These are phyloP conservation scores for Strix aluco DNA, from an alignment of 2,113 vertebrate genomes.

Conservation along the genomic window DNA sequence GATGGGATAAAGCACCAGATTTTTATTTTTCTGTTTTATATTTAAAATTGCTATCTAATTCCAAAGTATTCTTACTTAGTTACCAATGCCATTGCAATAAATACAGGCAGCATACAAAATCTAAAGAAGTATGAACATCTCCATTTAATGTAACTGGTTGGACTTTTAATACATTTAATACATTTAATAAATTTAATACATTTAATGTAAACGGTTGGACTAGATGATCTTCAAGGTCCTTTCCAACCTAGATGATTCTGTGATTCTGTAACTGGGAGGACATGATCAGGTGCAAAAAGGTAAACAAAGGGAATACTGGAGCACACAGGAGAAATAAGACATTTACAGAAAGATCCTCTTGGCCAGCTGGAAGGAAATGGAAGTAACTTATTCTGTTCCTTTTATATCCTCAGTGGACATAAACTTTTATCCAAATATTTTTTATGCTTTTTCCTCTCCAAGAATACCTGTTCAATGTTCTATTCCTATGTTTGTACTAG, in stretches of 20 bases:
- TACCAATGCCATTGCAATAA: not conserved
- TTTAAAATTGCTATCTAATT: not conserved
- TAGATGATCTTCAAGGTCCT: no score
- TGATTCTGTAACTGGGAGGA: not conserved
- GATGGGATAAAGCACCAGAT: not conserved
- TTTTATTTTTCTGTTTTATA: not conserved
- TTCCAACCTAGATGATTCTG: no score
- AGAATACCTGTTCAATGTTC: not conserved
- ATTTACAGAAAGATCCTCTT: not conserved
- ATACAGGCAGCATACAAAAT: not conserved
- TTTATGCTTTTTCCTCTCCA: slow-evolving; percentile 26
- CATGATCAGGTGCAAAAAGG: not conserved
- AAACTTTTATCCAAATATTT: slow-evolving; percentile 39
- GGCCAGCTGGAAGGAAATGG: slow-evolving; percentile 13
- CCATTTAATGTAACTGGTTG: not conserved
- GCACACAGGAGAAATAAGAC: not conserved
- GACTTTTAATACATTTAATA: no score
- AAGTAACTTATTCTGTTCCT: slow-evolving; percentile 28
- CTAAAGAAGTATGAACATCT: not conserved
- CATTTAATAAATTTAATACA: no score
- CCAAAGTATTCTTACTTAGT: not conserved
- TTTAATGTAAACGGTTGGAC: no score
- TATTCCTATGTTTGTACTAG: not conserved
- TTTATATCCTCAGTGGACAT: not conserved
- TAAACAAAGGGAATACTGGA: not conserved